Evolutionary conservation across 2,888 invertebrate species (phyloP).

Genomic region (Phragmatobia fuliginosa): DNA sequence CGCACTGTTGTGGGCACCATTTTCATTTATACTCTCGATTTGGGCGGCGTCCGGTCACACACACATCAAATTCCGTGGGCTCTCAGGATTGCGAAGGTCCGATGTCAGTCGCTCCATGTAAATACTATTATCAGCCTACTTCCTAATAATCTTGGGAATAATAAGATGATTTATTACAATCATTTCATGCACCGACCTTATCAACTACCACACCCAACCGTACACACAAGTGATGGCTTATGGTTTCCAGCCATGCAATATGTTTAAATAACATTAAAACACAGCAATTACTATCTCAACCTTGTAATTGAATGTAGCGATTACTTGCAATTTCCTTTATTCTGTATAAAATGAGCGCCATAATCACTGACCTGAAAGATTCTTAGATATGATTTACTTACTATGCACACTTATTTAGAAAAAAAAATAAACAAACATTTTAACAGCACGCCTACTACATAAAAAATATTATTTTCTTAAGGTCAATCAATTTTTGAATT

Average conservation of each 20-base stretch:
- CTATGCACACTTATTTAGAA: conserved; percentile 5
- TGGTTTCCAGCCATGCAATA: not conserved
- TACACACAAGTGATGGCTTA: not conserved
- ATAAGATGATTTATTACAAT: no score
- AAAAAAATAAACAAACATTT: not conserved
- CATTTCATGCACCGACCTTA: no score
- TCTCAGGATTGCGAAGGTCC: no score
- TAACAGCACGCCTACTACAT: not conserved
- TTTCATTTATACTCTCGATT: no score
- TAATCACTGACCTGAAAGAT: conserved; percentile 35
- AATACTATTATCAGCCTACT: no score
- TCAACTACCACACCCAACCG: not conserved
- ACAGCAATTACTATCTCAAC: conserved; percentile 10
- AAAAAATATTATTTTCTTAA: not conserved
- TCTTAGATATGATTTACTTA: conserved; percentile 18
- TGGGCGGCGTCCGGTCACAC: no score
- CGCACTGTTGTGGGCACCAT: no score
- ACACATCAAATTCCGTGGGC: no score
- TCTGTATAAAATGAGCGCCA: conserved; percentile 17
- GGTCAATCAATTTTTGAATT: not conserved
- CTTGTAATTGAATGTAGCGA: conserved; percentile 29
- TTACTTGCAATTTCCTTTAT: conserved; percentile 29
- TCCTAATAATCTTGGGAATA: no score
- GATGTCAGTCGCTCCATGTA: no score
- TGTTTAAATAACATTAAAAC: conserved; percentile 12